Conservation (phyloP, 2,888 invertebrate genomes). For the Glomeris marginata region DNA sequence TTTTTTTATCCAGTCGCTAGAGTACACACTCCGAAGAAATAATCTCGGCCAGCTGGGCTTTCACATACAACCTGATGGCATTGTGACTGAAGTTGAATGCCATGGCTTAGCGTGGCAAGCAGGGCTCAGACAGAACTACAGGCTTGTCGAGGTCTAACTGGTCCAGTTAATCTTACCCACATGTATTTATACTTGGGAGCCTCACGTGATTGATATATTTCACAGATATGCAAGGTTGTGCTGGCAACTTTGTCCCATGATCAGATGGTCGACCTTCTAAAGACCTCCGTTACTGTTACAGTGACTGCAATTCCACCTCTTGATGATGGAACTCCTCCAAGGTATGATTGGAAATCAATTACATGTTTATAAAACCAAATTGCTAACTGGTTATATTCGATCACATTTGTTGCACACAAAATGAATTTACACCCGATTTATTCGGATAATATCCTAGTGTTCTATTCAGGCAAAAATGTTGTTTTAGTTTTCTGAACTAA, state of each 20-base stretch:
- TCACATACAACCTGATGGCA: conserved; percentile 74
- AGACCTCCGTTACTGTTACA: conserved; percentile 74
- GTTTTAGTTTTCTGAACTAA: no score
- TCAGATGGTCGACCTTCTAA: conserved; percentile 80
- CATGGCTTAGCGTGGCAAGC: conserved; percentile 42
- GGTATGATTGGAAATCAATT: no score
- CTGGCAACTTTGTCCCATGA: conserved; percentile 78
- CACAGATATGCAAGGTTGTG: conserved; percentile 63
- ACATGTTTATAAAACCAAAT: no score
- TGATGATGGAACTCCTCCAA: conserved; percentile 49
- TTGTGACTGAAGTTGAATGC: conserved; percentile 81
- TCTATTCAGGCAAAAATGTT: no score
- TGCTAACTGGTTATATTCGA: no score
- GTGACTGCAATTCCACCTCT: conserved; percentile 64
- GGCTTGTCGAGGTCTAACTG: conserved; percentile 55
- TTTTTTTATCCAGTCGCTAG: conserved; percentile 42
- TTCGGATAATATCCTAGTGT: no score
- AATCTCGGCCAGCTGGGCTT: conserved; percentile 65
- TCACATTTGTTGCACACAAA: no score
- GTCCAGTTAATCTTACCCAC: background rate
- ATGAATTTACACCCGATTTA: no score
- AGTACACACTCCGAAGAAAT: conserved; percentile 64
- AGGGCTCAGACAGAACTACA: conserved; percentile 75
- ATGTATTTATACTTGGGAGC: conserved; percentile 4
- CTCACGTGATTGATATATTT: background rate